Percentiles rank a stretch among this genome's conserved stretches.
Conservation (phyloP, 2,888 invertebrate genomes). For the Drosophila neotestacea region DNA sequence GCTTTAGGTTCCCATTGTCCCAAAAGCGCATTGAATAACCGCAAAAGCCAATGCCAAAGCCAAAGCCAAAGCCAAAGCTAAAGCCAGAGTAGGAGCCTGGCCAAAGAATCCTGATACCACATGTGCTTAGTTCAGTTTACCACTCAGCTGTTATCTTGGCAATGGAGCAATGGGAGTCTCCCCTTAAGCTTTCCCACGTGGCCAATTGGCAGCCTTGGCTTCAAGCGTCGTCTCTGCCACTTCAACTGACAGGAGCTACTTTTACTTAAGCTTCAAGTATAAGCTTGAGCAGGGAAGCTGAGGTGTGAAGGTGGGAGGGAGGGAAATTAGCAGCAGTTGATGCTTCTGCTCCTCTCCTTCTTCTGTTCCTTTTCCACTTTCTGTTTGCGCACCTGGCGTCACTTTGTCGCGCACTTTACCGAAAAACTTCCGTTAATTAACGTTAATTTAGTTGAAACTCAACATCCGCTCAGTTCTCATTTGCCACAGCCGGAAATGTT, state of each 20-base stretch:
- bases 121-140: constrained; percentile 15
- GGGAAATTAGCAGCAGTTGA: constrained; percentile 23
- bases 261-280: constrained; percentile 33
- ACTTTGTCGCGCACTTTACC: constrained; percentile 59
- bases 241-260: constrained; percentile 52
- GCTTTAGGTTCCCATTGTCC: constrained; percentile 66
- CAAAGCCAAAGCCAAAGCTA: constrained; percentile 31
- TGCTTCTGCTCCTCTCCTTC: background rate
- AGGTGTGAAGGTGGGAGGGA: background rate
- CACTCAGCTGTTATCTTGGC: constrained; percentile 7
- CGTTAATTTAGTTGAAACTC: constrained; percentile 79
- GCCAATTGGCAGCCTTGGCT: constrained; percentile 47
- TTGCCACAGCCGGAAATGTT: constrained; percentile 63
- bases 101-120: constrained; percentile 13
- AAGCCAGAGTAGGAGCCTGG: background rate
- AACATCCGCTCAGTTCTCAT: constrained; percentile 54
- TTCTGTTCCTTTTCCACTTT: background rate
- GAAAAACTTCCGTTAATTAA: constrained; percentile 79
- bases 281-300: background rate
- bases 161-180: background rate
- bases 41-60: constrained; percentile 27
- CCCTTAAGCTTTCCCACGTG: constrained; percentile 24
- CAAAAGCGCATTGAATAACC: constrained; percentile 62
- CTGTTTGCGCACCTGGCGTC: constrained; percentile 49
- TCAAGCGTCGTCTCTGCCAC: constrained; percentile 20